These are phyloP conservation scores for Bombus haemorrhoidalis DNA, from an alignment of 1,140 invertebrate species.

Conservation along the genomic window DNA sequence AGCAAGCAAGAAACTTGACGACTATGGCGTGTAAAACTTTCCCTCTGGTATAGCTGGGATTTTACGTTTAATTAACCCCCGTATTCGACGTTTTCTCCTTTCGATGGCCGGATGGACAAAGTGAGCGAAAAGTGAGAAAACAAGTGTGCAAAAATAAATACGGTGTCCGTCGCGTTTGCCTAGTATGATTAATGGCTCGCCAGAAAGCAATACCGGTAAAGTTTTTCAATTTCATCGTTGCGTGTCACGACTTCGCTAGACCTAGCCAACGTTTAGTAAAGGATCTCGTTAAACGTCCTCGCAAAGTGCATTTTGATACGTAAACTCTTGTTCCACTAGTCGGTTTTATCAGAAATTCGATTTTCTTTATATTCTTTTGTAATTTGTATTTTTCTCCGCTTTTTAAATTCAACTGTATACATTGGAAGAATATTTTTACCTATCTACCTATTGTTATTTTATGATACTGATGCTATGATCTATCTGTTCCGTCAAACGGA, in stretches of 20 bases:
- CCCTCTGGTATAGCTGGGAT: neutral
- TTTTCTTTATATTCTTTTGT: neutral
- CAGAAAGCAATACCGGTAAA: slow-evolving; percentile 9
- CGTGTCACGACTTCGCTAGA: slow-evolving; percentile 8
- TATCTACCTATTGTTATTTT: no score
- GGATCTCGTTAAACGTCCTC: neutral
- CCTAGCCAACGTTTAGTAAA: neutral
- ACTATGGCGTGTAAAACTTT: neutral
- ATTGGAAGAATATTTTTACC: no score
- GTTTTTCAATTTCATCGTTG: slow-evolving; percentile 26
- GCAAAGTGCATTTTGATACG: slow-evolving; percentile 17
- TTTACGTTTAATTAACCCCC: slow-evolving; percentile 12
- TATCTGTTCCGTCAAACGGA: no score
- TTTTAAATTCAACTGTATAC: neutral
- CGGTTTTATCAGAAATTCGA: neutral
- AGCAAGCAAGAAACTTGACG: neutral
- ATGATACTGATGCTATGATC: no score
- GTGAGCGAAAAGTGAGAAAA: neutral
- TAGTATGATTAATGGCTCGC: slow-evolving; percentile 5
- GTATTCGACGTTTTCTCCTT: neutral
- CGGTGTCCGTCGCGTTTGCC: neutral
- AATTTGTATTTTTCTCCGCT: neutral
- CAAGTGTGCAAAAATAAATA: neutral
- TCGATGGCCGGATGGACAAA: neutral
- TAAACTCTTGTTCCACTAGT: neutral